Evolutionary conservation across 2,113 vertebrate species (phyloP), one percentile per base, ranked within the genome.

Genomic region (Poeciliopsis occidentalis): DNA sequence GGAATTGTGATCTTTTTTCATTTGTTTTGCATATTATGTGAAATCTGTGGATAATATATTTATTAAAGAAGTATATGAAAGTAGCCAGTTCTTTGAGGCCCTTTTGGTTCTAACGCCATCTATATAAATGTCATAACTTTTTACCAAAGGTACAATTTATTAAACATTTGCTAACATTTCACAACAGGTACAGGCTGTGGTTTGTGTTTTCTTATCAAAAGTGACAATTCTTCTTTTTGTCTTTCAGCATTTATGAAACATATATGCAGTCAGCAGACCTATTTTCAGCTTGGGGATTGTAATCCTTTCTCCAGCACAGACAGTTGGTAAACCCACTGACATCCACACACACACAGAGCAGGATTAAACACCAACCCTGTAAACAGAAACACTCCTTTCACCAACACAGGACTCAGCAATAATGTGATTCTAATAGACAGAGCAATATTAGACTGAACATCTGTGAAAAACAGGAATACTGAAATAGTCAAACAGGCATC

Each of bases 331-430:
- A 22, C 60, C 19, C 44, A 22, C 29, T 10, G 4, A 37, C 65
- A 62, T 10, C 6, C 47, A 32, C 26, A 47, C 26, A 27, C 63
- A 54, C 15, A 62, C 31, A 64, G 0, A 69, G n/a, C 10, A 17
- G 80, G 84, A 83, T 76, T 85, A 86, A 75, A 83, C 71, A 60
- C 22, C 19, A 64, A 69, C 61, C 72, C 64, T 31, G 69, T 32
- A 69, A 76, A 78, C 57, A 75, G 68, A 26, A 32, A 70, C 65
- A 71, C 66, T 39, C 31, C n/a, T 64, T 78, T 71, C 71, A 64
- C 63, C 60, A 76, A 82, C 79, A 75, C 80, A 60, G 80, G 78
- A 44, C 68, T 78, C 60, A 60, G 41, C 41, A 64, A 71, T 81
- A 44, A 66, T 34, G 30, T 15, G 22, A 57, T 22, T 61, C 2